A percentile compares a stretch with the other conserved stretches of the same genome.
phyloP scores from a whole-genome alignment of 2,888 invertebrate species.

The Cheilosia scutellata region DNA sequence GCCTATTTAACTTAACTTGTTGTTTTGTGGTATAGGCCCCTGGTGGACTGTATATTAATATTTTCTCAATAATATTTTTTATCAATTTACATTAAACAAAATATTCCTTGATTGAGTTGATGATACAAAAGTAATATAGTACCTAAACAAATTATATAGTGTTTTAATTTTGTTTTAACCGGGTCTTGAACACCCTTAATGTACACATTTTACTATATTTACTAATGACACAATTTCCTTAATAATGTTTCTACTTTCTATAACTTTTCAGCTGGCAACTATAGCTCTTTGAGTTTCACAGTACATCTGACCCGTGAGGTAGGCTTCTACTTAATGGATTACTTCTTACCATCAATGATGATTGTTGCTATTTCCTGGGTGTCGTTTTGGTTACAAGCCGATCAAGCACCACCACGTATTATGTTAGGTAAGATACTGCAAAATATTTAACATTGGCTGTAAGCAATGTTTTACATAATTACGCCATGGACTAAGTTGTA shows the following conservation, averaged over 20 bases:
- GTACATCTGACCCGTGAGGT: constrained; percentile 92
- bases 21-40: too few species aligned
- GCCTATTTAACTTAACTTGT: too few species aligned
- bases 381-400: constrained; percentile 94
- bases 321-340: constrained; percentile 94
- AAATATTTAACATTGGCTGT: neutral
- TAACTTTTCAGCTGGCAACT: constrained; percentile 90
- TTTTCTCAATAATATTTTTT: too few species aligned
- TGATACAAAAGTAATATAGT: too few species aligned
- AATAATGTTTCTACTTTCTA: constrained; percentile 46
- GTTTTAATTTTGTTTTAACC: too few species aligned
- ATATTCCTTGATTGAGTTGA: too few species aligned
- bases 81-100: too few species aligned
- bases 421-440: constrained; percentile 87
- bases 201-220: neutral
- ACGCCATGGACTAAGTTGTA: neutral
- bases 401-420: constrained; percentile 92
- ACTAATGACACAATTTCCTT: constrained; percentile 25
- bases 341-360: constrained; percentile 94
- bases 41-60: too few species aligned
- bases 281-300: constrained; percentile 91
- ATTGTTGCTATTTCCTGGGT: constrained; percentile 95
- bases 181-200: too few species aligned
- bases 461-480: constrained; percentile 12
- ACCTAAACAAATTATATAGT: too few species aligned